Conservation (phyloP, 2,797 vertebrate species). For the Tokudaia tokunoshimensis region DNA sequence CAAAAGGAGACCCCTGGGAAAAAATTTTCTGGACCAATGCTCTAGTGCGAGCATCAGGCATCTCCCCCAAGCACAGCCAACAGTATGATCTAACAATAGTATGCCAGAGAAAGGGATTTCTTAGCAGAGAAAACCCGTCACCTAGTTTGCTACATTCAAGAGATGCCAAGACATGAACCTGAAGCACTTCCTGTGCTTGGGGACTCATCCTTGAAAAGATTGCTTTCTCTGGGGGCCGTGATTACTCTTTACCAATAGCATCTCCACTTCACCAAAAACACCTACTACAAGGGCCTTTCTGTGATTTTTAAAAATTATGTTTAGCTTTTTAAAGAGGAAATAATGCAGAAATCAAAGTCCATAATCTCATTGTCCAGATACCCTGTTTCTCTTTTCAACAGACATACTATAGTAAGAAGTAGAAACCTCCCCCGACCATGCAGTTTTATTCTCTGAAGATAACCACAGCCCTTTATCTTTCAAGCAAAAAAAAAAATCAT, state of each 20-base stretch:
- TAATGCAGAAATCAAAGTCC: not conserved
- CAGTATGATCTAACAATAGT: not conserved
- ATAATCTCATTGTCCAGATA: not conserved
- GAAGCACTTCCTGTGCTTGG: not conserved
- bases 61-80: not conserved
- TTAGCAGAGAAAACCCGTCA: not conserved
- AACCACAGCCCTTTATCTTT: constrained; percentile 22
- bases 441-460: not conserved
- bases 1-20: not conserved
- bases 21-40: not conserved
- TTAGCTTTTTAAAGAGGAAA: constrained; percentile 49
- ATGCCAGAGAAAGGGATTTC: not conserved
- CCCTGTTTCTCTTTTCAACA: not conserved
- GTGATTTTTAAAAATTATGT: not conserved
- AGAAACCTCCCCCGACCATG: not conserved
- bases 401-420: constrained; percentile 33
- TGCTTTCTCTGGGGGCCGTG: not conserved
- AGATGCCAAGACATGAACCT: not conserved
- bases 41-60: not conserved
- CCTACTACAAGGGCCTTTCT: not conserved
- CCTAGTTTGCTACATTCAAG: not conserved
- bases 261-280: not conserved
- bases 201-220: not conserved
- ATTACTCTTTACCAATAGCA: not conserved
- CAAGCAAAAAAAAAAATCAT: not conserved